Evolutionary conservation across 2,113 vertebrate species (phyloP).

Genomic region (Noturus placidus): DNA sequence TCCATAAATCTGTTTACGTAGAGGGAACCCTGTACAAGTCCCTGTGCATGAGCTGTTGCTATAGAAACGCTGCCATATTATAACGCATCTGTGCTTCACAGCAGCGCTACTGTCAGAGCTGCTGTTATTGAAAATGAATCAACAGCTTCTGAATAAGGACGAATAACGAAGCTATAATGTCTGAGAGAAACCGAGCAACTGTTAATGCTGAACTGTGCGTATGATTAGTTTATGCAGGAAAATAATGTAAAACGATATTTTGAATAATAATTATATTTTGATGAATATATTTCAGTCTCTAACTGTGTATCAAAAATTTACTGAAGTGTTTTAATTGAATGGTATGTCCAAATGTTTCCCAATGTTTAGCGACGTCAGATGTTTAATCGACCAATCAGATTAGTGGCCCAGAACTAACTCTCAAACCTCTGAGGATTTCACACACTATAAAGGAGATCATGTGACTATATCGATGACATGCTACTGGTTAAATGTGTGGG

Average conservation of each 20-base stretch:
- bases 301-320: background rate
- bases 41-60: too few relatives aligned
- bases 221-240: background rate
- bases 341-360: background rate
- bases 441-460: background rate
- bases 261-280: background rate
- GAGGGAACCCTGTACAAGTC: too few relatives aligned
- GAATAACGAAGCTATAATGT: too few relatives aligned
- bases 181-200: background rate
- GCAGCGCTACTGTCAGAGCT: too few relatives aligned
- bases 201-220: background rate
- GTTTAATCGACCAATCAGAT: background rate
- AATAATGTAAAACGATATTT: background rate
- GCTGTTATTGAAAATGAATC: too few relatives aligned
- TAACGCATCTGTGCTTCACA: too few relatives aligned
- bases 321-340: background rate
- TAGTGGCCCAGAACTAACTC: background rate
- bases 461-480: background rate
- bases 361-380: too few relatives aligned
- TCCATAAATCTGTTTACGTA: too few relatives aligned
- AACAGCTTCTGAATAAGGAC: too few relatives aligned
- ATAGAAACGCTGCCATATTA: too few relatives aligned
- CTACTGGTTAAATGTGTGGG: background rate
- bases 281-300: background rate
- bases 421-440: background rate